Conservation (phyloP, 2,113 vertebrate species). For the Lathamus discolor region DNA sequence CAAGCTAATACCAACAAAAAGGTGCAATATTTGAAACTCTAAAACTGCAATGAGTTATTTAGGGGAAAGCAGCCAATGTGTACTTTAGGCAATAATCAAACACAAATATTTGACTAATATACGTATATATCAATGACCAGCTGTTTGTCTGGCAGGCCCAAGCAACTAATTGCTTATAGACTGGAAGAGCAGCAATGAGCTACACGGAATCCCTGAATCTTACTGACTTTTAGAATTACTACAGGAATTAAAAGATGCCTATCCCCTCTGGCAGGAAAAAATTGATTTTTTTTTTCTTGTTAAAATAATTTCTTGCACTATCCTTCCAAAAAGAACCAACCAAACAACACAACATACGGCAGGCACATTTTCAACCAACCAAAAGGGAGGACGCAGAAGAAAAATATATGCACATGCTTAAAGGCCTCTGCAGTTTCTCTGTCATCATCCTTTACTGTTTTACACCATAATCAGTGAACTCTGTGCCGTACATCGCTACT, state of each 20-base stretch:
- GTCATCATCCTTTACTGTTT: not conserved
- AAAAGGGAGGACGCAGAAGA: not conserved
- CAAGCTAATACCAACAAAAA: conserved; percentile 8
- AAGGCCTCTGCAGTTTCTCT: not conserved
- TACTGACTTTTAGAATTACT: not conserved
- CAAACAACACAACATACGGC: not conserved
- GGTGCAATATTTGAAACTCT: conserved; percentile 39
- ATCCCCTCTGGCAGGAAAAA: not conserved
- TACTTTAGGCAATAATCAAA: conserved; percentile 1
- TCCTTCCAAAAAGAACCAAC: not conserved
- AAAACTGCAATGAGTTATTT: conserved; percentile 21
- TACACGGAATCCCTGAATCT: not conserved
- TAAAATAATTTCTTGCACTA: not conserved
- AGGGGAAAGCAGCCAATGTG: not conserved
- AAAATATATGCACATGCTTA: not conserved
- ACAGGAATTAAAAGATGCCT: not conserved
- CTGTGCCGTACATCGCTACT: not conserved
- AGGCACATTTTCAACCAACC: not conserved
- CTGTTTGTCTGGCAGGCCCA: not conserved
- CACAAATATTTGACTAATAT: not conserved
- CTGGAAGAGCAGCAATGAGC: not conserved
- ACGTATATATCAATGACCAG: not conserved
- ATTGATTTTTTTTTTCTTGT: not conserved
- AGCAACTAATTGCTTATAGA: not conserved
- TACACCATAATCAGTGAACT: not conserved